phyloP scores from a whole-genome alignment of 2,888 invertebrate genomes.

The Drosophila falleni region DNA sequence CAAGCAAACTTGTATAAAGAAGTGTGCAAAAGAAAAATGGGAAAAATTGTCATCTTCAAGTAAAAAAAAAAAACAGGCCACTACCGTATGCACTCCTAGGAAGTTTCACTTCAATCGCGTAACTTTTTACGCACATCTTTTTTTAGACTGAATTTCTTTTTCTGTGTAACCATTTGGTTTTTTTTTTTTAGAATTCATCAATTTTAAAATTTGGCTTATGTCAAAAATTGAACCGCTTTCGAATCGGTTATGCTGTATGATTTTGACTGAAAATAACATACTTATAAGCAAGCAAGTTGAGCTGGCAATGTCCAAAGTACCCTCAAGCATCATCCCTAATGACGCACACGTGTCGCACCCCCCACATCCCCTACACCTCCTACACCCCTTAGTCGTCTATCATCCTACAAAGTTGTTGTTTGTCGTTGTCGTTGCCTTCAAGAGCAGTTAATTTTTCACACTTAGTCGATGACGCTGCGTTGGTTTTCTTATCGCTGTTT shows the following conservation, averaged over 20 bases:
- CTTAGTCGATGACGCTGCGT: conserved; percentile 41
- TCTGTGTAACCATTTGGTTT: background rate
- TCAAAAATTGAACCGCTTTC: background rate
- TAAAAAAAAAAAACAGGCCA: no score
- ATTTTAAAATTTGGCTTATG: background rate
- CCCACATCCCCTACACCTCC: background rate
- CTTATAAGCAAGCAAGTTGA: background rate
- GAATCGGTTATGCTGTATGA: background rate
- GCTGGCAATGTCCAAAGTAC: conserved; percentile 9
- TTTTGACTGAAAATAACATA: no score
- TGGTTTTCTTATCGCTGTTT: conserved; percentile 42
- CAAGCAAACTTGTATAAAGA: no score
- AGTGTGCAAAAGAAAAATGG: no score
- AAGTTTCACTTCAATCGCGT: no score
- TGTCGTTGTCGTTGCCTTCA: conserved; percentile 6
- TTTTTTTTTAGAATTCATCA: background rate
- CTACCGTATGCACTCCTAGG: no score
- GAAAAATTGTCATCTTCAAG: no score
- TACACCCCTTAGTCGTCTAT: background rate
- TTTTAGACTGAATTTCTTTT: no score
- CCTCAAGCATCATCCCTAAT: conserved; percentile 7
- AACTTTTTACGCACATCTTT: no score
- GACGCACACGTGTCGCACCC: conserved; percentile 11
- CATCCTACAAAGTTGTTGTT: background rate
- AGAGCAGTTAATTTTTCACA: conserved; percentile 51